Base-by-base conservation (phyloP, 2,797 vertebrate genomes). In the Sorex maritimensis region DNA sequence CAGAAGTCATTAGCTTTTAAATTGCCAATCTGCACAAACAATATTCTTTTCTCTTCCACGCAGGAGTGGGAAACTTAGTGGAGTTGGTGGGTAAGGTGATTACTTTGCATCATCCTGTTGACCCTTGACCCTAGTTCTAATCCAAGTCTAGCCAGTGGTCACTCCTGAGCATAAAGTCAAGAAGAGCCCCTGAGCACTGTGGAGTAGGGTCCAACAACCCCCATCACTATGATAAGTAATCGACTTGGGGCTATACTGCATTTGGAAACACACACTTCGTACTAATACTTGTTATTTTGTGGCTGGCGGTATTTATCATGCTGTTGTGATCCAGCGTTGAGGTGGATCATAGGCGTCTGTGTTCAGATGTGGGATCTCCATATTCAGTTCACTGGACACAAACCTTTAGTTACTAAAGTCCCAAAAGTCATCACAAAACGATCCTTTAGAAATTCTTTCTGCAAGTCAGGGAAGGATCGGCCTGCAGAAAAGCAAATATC, bases 391-490 rank as follows among this genome's bases (percentile, higher is more conserved):
- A 52, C 68, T 72, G 21, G 23, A 7, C 26, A 72, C 6, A 5
- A 21, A 2, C 21, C 7, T 75, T 44, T 14, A 65, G 11, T 61
- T 61, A 19, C 15, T 61, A 61, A 61, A 61, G 58, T 61, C 58
- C 17, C 52, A 55, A 61, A 61, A 61, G 15, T 21, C 0, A 61
- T 61, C 65, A 34, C 92, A 41, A 75, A 21, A n/a, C 49, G 46
- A 26, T 34, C 13, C 19, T 73, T 63, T 28, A 49, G 69, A 86
- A 85, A 0, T 68, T 94, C 61, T 49, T 84, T 24, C 81, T 65
- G 55, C 63, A 91, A 85, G 95, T 95, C 68, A 90, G 24, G 88
- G 90, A 87, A 74, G 85, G 85, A 92, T 75, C 52, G 82, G 3
- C 0, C 2, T 61, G 61, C 26, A 55, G 6, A 23, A 86, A 90